These are phyloP conservation scores for Fregetta grallaria DNA, from an alignment of 2,113 vertebrate genomes.

Conservation along the genomic window DNA sequence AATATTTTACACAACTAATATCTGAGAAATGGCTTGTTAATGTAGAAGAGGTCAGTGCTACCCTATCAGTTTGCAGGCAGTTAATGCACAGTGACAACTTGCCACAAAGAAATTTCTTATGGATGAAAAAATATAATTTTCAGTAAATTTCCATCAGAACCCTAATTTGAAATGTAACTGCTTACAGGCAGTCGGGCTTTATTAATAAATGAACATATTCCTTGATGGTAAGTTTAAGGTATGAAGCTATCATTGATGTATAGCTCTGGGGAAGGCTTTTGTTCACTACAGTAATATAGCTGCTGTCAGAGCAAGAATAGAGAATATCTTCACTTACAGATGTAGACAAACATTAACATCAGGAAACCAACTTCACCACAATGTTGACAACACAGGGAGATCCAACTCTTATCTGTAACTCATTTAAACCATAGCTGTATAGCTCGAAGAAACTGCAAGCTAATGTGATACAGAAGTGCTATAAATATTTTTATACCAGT, in stretches of 20 bases:
- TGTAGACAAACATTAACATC: background rate
- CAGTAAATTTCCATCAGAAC: background rate
- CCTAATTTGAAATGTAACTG: background rate
- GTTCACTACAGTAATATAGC: background rate
- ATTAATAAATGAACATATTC: background rate
- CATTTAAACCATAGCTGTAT: background rate
- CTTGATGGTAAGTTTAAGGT: background rate
- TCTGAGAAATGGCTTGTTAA: background rate
- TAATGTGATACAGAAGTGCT: background rate
- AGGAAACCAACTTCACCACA: conserved; percentile 17
- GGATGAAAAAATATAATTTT: background rate
- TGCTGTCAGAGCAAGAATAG: background rate
- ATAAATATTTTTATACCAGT: background rate
- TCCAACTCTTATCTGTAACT: background rate
- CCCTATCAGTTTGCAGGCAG: background rate
- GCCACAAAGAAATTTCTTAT: background rate
- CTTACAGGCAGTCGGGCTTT: background rate
- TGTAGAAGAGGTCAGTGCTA: background rate
- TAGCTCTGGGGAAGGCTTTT: background rate
- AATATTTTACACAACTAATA: background rate
- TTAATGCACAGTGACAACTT: background rate
- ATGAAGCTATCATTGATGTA: background rate
- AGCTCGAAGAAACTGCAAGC: background rate
- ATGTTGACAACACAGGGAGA: background rate
- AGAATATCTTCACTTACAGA: conserved; percentile 1